Conservation (phyloP, 1,140 invertebrate species). For the Drosophila serrata region DNA sequence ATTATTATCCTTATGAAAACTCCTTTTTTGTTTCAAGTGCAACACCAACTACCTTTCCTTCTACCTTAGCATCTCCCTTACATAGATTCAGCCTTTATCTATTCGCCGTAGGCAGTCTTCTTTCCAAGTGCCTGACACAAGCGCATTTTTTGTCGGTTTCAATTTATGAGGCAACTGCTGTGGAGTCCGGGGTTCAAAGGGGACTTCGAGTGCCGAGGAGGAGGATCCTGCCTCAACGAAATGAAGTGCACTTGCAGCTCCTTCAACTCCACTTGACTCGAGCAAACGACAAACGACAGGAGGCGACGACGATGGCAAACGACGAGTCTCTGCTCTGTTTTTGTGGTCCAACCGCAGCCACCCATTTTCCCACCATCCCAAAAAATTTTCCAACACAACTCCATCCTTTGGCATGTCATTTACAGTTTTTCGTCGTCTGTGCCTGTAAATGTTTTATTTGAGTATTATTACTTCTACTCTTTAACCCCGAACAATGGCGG, state of each 20-base stretch:
- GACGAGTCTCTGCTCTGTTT: conserved; percentile 66
- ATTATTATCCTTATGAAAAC: neutral
- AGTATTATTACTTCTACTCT: conserved; percentile 81
- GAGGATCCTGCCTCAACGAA: conserved; percentile 17
- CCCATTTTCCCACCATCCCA: conserved; percentile 1
- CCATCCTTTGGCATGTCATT: conserved; percentile 64
- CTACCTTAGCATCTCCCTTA: neutral
- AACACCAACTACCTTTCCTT: neutral
- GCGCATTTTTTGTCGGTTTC: conserved; percentile 73
- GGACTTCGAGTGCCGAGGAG: conserved; percentile 16
- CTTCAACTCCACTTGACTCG: conserved; percentile 59
- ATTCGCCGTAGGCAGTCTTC: conserved; percentile 63
- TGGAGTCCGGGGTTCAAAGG: conserved; percentile 30
- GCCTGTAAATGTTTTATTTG: conserved; percentile 82
- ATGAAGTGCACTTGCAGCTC: conserved; percentile 75
- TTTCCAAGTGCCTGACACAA: conserved; percentile 41
- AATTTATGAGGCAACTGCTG: conserved; percentile 72
- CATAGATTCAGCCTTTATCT: conserved; percentile 37
- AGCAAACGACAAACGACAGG: conserved; percentile 56
- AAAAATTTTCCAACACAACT: conserved; percentile 12
- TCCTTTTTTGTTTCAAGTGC: neutral
- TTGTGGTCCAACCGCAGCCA: conserved; percentile 48
- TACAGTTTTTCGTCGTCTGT: conserved; percentile 77
- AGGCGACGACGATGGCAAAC: conserved; percentile 34
- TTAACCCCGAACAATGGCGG: conserved; percentile 54